Evolutionary conservation across 2,113 vertebrate species (phyloP).

Genomic region (Abramis brama): DNA sequence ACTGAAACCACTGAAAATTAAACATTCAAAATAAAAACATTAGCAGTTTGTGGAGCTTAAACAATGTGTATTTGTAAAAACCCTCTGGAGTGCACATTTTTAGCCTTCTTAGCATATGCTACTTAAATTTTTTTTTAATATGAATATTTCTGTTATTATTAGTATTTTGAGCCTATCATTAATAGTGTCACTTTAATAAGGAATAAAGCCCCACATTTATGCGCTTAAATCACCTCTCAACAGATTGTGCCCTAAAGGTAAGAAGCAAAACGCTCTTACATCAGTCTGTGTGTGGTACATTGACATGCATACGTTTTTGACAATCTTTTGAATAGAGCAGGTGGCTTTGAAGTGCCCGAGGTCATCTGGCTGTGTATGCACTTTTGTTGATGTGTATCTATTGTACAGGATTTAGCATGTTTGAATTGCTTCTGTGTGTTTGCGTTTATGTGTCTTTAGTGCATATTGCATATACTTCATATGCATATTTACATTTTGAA

Average conservation of each 20-base stretch:
- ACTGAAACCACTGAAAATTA: conserved; percentile 19
- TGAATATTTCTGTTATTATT: background rate
- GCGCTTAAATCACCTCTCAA: background rate
- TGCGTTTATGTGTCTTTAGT: background rate
- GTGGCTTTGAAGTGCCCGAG: background rate
- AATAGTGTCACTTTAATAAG: background rate
- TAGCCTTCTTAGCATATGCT: background rate
- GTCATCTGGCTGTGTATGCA: background rate
- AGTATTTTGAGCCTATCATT: background rate
- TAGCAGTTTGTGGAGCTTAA: background rate
- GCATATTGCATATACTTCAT: background rate
- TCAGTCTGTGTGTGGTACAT: background rate
- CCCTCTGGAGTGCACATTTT: background rate
- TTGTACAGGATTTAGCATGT: background rate
- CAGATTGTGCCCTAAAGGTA: background rate
- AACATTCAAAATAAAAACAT: background rate
- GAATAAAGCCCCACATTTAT: background rate
- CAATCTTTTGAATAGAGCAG: background rate
- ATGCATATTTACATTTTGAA: background rate
- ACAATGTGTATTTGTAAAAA: background rate
- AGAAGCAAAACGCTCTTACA: background rate
- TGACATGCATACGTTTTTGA: background rate
- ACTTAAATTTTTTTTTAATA: background rate
- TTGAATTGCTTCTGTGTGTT: background rate
- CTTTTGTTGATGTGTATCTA: conserved; percentile 15